Evolutionary conservation across 2,888 invertebrate genomes (phyloP).

Genomic region (Peribatodes rhomboidaria): DNA sequence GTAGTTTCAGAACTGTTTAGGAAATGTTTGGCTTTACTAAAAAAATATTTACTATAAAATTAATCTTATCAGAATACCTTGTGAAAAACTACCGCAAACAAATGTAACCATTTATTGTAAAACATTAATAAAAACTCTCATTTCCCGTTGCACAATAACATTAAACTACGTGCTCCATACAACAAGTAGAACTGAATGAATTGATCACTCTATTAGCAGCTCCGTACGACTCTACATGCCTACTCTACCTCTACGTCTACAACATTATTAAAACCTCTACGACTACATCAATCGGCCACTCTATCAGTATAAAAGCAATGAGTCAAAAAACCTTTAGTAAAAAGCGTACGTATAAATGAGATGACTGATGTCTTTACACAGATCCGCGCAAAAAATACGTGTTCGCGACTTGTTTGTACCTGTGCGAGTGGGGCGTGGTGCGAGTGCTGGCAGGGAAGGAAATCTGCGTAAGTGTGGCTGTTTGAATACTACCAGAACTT

Average conservation of each 20-base stretch:
- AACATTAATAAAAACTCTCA: constrained; percentile 2
- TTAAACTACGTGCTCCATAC: neutral
- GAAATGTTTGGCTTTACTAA: neutral
- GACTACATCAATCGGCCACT: constrained; percentile 20
- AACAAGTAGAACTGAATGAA: constrained; percentile 5
- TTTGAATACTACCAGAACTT: too few species aligned
- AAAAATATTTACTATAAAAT: too few species aligned
- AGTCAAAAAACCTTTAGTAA: constrained; percentile 27
- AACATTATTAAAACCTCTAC: constrained; percentile 22
- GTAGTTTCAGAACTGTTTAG: neutral
- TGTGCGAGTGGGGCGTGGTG: constrained; percentile 32
- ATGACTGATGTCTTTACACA: constrained; percentile 46
- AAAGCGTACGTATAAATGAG: constrained; percentile 35
- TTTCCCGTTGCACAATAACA: constrained; percentile 16
- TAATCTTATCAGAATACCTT: neutral
- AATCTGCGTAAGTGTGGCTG: too few species aligned
- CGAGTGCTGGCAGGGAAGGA: constrained; percentile 28
- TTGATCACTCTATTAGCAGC: neutral
- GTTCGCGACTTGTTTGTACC: constrained; percentile 42
- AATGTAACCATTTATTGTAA: neutral
- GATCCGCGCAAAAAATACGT: constrained; percentile 40
- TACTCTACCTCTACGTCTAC: constrained; percentile 1
- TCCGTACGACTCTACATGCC: neutral
- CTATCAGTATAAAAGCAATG: constrained; percentile 29
- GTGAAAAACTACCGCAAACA: neutral